Evolutionary conservation across 2,113 vertebrate species (phyloP).

Genomic region (human): GRCh38 chr1:159880501-159881000

Average conservation of each 20-base stretch:
- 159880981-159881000: neutral
- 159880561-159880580: conserved; percentile 87
- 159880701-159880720: conserved; percentile 75
- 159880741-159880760: neutral
- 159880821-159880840: neutral
- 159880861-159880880: neutral
- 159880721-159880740: neutral
- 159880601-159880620: conserved; percentile 85
- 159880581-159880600: conserved; percentile 84
- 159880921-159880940: neutral
- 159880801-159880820: fast-evolving
- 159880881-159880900: neutral
- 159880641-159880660: conserved; percentile 88
- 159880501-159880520: neutral
- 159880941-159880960: neutral
- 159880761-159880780: neutral
- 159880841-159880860: neutral
- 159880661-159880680: conserved; percentile 85
- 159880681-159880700: conserved; percentile 84
- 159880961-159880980: neutral
- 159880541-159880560: conserved; percentile 86
- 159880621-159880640: conserved; percentile 84
- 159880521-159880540: neutral
- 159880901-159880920: neutral
- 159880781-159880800: neutral